Evolutionary conservation across 1,140 invertebrate genomes (phyloP).

Genomic region (Pseudomyrmex dendroicus): DNA sequence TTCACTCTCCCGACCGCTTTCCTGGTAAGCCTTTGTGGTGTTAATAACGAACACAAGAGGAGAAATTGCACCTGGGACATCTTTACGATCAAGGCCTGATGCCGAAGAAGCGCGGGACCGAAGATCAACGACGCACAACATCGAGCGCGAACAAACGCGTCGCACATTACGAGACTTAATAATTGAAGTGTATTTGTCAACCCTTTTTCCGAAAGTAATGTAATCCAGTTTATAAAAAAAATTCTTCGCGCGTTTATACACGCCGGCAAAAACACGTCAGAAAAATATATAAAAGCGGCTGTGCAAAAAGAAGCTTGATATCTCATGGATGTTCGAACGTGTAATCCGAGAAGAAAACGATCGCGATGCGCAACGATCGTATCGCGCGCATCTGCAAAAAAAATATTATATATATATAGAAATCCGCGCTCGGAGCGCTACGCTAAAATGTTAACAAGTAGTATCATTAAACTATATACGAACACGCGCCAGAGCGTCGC

Average conservation of each 20-base stretch:
- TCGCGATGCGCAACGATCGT: neutral
- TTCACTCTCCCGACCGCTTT: neutral
- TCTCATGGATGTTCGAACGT: neutral
- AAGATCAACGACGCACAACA: slow-evolving; percentile 24
- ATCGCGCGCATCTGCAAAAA: neutral
- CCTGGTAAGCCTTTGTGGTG: slow-evolving; percentile 36
- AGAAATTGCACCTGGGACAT: slow-evolving; percentile 44
- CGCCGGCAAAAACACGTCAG: neutral
- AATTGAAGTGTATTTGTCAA: slow-evolving; percentile 40
- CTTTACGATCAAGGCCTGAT: slow-evolving; percentile 38
- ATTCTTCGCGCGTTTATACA: slow-evolving; percentile 7
- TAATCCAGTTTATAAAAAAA: slow-evolving; percentile 29
- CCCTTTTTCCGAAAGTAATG: neutral
- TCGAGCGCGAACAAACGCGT: neutral
- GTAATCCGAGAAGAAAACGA: neutral
- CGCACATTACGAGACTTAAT: slow-evolving; percentile 48
- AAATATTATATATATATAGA: no score
- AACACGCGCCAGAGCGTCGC: neutral
- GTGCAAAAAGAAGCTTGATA: neutral
- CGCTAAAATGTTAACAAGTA: neutral
- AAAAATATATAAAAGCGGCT: neutral
- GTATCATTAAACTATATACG: neutral
- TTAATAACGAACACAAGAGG: slow-evolving; percentile 42
- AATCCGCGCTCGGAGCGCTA: neutral
- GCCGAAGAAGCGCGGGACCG: neutral